Conservation (phyloP, 2,113 vertebrate genomes). For the Amphiprion percula region DNA sequence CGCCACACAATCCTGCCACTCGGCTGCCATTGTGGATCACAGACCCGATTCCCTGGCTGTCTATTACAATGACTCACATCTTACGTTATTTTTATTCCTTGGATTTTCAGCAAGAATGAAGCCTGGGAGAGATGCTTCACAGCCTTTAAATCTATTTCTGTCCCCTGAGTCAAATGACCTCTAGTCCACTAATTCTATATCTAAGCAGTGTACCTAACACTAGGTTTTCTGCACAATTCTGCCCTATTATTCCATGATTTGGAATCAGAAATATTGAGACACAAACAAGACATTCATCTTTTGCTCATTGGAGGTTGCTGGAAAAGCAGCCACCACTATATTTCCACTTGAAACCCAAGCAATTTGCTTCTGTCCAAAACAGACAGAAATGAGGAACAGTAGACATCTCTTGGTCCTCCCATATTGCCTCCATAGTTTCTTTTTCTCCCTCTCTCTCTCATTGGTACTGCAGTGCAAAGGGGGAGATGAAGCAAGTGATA, state of each 20-base stretch:
- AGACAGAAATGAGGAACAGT: slow-evolving; percentile 45
- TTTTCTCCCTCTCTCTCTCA: slow-evolving; percentile 24
- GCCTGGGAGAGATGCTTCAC: slow-evolving; percentile 40
- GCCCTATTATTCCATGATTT: slow-evolving; percentile 39
- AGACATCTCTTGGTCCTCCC: slow-evolving; percentile 24
- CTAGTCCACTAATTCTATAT: slow-evolving; percentile 53
- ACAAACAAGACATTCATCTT: slow-evolving; percentile 30
- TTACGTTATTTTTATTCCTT: slow-evolving; percentile 65
- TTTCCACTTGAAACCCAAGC: slow-evolving; percentile 56
- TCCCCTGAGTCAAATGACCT: slow-evolving; percentile 50
- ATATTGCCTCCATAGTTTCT: not conserved
- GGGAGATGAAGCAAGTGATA: slow-evolving; percentile 70
- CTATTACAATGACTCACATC: slow-evolving; percentile 72
- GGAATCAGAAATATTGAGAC: slow-evolving; percentile 49
- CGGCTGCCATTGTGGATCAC: slow-evolving; percentile 64
- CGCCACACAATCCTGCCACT: slow-evolving; percentile 47
- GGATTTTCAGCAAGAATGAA: slow-evolving; percentile 69
- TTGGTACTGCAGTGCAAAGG: slow-evolving; percentile 51
- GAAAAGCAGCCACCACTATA: slow-evolving; percentile 38
- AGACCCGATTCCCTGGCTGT: slow-evolving; percentile 66
- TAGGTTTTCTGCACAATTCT: slow-evolving; percentile 30
- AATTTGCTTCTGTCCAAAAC: slow-evolving; percentile 63
- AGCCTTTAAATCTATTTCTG: slow-evolving; percentile 59
- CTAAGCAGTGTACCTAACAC: slow-evolving; percentile 50
- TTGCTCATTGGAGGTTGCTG: slow-evolving; percentile 42